Conservation (phyloP, 2,797 vertebrate genomes). For the Pagetopsis macropterus region DNA sequence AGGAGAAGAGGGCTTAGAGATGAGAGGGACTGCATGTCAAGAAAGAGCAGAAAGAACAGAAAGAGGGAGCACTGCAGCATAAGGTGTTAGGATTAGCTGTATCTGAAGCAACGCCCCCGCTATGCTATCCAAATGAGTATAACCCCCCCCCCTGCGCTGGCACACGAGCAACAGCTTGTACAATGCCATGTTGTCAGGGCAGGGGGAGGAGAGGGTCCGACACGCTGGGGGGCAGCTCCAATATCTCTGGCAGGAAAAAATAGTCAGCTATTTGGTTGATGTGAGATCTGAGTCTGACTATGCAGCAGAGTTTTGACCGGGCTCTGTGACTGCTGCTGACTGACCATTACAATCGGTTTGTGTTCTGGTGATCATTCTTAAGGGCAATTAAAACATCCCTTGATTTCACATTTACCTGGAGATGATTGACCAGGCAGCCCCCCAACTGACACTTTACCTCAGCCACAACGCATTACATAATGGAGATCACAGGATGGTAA, state of each 20-base stretch:
- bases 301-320: slow-evolving; percentile 9
- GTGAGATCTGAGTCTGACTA: slow-evolving; percentile 43
- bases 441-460: too few relatives aligned
- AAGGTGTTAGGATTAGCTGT: slow-evolving; percentile 78
- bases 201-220: slow-evolving; percentile 33
- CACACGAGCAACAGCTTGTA: slow-evolving; percentile 57
- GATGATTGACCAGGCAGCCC: too few relatives aligned
- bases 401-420: too few relatives aligned
- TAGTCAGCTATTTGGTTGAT: slow-evolving; percentile 40
- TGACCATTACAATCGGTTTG: background rate
- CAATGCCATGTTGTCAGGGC: slow-evolving; percentile 57
- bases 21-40: slow-evolving; percentile 11
- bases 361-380: background rate
- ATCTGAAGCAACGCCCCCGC: slow-evolving; percentile 75
- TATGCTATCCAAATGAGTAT: slow-evolving; percentile 70
- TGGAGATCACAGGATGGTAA: too few relatives aligned
- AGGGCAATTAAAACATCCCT: too few relatives aligned
- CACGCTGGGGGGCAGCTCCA: slow-evolving; percentile 44
- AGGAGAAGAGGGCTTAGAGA: slow-evolving; percentile 4
- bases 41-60: background rate
- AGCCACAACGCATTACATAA: too few relatives aligned
- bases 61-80: slow-evolving; percentile 25
- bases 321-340: background rate
- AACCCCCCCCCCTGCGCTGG: slow-evolving; percentile 53
- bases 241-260: slow-evolving; percentile 66